A percentile compares a stretch with the other conserved stretches of the same genome.
phyloP scores from a whole-genome alignment of 2,797 vertebrate species.

The Lepilemur septentrionalis region DNA sequence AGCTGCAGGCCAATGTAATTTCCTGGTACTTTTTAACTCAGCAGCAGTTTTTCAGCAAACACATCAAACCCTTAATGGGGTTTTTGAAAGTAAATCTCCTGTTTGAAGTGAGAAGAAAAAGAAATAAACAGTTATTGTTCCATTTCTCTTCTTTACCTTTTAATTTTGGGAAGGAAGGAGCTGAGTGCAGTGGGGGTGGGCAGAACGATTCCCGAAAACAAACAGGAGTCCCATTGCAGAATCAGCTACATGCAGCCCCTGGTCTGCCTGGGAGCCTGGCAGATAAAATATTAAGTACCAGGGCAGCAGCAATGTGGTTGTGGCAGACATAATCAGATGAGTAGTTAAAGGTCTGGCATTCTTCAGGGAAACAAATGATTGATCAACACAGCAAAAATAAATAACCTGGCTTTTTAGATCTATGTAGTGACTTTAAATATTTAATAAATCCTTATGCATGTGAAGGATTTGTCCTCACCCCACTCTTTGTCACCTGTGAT shows the following conservation, averaged over 20 bases:
- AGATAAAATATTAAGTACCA: conserved; percentile 80
- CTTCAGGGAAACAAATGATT: conserved; percentile 83
- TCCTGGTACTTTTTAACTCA: conserved; percentile 40
- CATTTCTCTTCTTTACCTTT: conserved; percentile 64
- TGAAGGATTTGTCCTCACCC: conserved; percentile 68
- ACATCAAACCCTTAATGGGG: conserved; percentile 49
- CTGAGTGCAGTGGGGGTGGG: neutral
- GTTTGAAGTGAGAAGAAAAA: conserved; percentile 71
- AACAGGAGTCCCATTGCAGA: conserved; percentile 57
- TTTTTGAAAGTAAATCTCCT: conserved; percentile 63
- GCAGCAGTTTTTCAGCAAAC: conserved; percentile 19
- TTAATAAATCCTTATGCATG: conserved; percentile 76
- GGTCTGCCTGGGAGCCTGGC: conserved; percentile 56
- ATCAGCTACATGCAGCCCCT: conserved; percentile 10
- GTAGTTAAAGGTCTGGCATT: conserved; percentile 83
- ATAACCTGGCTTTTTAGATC: conserved; percentile 79
- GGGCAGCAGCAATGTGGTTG: conserved; percentile 45
- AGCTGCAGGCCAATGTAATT: conserved; percentile 25
- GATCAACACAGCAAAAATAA: conserved; percentile 82
- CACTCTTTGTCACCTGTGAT: conserved; percentile 51
- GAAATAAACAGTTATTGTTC: conserved; percentile 69
- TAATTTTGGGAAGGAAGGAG: neutral
- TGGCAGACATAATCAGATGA: conserved; percentile 79
- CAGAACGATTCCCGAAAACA: conserved; percentile 44
- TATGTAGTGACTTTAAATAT: conserved; percentile 83